Evolutionary conservation across 2,797 vertebrate genomes (phyloP), one percentile per base, ranked within the genome.

Genomic region (Nannoperca obscura): DNA sequence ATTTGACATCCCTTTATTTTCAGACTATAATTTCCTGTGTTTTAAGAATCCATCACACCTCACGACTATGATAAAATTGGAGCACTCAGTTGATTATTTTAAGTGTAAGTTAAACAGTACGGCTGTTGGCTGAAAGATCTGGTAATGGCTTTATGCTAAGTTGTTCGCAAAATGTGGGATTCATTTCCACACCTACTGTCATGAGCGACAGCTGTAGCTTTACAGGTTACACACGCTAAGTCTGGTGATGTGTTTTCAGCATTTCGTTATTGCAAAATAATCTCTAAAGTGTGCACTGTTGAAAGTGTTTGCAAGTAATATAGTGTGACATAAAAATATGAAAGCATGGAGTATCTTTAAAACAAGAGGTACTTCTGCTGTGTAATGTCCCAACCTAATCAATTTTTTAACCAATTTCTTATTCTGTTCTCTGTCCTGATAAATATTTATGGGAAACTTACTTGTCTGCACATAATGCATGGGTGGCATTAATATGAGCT

Each of bases 391-490:
- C 7, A 9, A 61, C 11, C 49, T 81, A 68, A 78, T 80, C 46
- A 62, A 58, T 67, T 71, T 67, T 62, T 68, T 55, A 58, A 65
- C 6, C 58, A 30, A 32, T 77, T 55, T 30, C 64, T 74, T 20
- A 49, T 65, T 84, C 46, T 53, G 71, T 78, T 74, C 66, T 63
- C 63, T 64, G 32, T 67, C 54, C 46, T 76, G 19, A 81, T 78
- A 83, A 58, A 86, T 85, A 88, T 82, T 70, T 63, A 89, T 87
- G 71, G 58, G 53, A 22, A 61, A 40, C 64, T 40, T 73, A 57
- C 42, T 52, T 81, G 47, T 76, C 61, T 66, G 44, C 63, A 40
- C 65, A 55, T 73, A 40, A 59, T 6, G 4, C 60, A 74, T n/a
- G 44, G 24, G 13, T 76, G 65, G 46, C 74, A 81, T 81, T 63